phyloP scores from a whole-genome alignment of 1,140 invertebrate species.

The Cotesia typhae region DNA sequence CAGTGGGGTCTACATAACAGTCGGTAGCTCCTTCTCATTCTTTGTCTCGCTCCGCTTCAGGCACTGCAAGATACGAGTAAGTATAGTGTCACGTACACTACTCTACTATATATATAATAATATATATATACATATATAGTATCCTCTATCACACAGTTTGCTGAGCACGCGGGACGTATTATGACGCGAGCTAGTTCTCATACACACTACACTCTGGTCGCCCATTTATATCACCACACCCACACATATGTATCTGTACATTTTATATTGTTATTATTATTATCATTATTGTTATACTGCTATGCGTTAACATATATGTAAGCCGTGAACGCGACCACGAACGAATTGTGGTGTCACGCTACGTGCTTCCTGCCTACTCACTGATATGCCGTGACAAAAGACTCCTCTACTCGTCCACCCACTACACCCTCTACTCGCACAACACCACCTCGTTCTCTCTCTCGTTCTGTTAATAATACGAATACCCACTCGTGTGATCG shows the following conservation, averaged over 20 bases:
- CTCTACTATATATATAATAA: no score
- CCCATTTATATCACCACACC: no score
- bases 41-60: constrained; percentile 19
- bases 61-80: constrained; percentile 20
- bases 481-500: constrained; percentile 33
- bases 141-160: no score
- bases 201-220: no score
- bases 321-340: constrained; percentile 46
- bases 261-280: not conserved
- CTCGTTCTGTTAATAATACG: constrained; percentile 44
- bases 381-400: constrained; percentile 57
- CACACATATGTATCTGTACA: not conserved
- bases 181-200: no score
- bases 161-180: no score
- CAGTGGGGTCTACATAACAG: constrained; percentile 2
- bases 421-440: constrained; percentile 32
- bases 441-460: constrained; percentile 63
- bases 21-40: constrained; percentile 16
- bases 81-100: not conserved
- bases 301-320: constrained; percentile 12
- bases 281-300: no score
- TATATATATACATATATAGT: no score
- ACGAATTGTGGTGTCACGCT: constrained; percentile 59
- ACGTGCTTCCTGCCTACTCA: constrained; percentile 64
- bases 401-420: constrained; percentile 57